Evolutionary conservation across 2,888 invertebrate genomes (phyloP).

Genomic region (Cephonodes hylas): DNA sequence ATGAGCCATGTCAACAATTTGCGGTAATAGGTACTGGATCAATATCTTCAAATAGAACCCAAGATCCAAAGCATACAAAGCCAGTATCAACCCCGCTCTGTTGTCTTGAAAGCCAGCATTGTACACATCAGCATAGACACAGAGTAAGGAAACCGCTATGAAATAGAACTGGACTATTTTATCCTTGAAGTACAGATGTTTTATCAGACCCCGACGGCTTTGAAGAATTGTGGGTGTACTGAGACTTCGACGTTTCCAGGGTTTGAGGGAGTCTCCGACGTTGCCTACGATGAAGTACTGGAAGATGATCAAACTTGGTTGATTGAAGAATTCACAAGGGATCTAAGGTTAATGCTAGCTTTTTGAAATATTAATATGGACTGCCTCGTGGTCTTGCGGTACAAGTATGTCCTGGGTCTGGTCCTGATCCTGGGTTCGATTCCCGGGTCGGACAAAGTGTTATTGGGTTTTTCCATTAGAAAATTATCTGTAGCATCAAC

Average conservation of each 20-base stretch:
- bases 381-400: too few species aligned
- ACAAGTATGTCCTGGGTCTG: too few species aligned
- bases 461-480: too few species aligned
- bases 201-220: constrained; percentile 29
- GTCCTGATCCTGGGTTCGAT: too few species aligned
- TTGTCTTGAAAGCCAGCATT: constrained; percentile 64
- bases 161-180: constrained; percentile 45
- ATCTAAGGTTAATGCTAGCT: too few species aligned
- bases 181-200: constrained; percentile 40
- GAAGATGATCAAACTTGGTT: not conserved
- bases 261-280: constrained; percentile 17
- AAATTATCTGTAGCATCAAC: too few species aligned
- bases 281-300: constrained; percentile 51
- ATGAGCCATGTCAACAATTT: constrained; percentile 29
- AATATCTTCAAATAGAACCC: constrained; percentile 54
- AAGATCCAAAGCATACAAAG: constrained; percentile 52
- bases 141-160: constrained; percentile 46
- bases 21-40: constrained; percentile 41
- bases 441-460: too few species aligned
- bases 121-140: constrained; percentile 55
- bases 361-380: too few species aligned
- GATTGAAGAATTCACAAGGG: not conserved
- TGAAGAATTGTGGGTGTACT: constrained; percentile 18
- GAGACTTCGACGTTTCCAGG: constrained; percentile 21
- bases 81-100: constrained; percentile 32